Base-by-base conservation (phyloP, 2,888 invertebrate genomes). In the Drosophila lacicola region DNA sequence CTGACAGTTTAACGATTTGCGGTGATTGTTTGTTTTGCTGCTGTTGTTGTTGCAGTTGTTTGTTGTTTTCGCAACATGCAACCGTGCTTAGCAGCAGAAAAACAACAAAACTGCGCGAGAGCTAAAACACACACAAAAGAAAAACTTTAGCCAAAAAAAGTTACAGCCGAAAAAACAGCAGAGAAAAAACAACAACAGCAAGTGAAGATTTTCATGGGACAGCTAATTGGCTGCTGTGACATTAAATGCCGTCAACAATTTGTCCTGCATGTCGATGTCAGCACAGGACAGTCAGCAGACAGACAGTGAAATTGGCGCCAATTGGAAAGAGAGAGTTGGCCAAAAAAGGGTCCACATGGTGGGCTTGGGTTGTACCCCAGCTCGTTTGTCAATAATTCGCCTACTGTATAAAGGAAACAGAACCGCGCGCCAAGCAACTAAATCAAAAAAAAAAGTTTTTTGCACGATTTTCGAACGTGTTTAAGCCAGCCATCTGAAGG, bases 1-100 rank as follows among this genome's bases (percentile, higher is more conserved):
- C 79, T 91, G 90, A 90, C 90, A 90, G 88, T 88, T 90, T 85
- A 90, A 90, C 90, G 90, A 91, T 90, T 90, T 90, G 91, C 89
- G 84, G 82, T 86, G 80, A 88, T 90, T 82, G 88, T 86, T 89
- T 87, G 85, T 81, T 81, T 82, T 70, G 50, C 49, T 70, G 50
- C 62, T 71, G 51, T 50, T 54, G 54, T 63, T 53, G 44, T 57
- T 68, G 62, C 49, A 33, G 53, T 69, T 61, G 62, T 45, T 49
- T 56, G 65, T 67, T 79, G 60, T 72, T 80, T 79, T 69, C 58
- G 58, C 66, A 73, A 79, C 86, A 84, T 86, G 88, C 85, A 82
- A 63, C 89, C 89, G 82, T 85, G 86, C 84, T 83, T 85, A 88
- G 70, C 77, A 29, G 61, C 64, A 76, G 53, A 41, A 78, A 66